Evolutionary conservation across 2,113 vertebrate genomes (phyloP).

Genomic region (Conger conger): DNA sequence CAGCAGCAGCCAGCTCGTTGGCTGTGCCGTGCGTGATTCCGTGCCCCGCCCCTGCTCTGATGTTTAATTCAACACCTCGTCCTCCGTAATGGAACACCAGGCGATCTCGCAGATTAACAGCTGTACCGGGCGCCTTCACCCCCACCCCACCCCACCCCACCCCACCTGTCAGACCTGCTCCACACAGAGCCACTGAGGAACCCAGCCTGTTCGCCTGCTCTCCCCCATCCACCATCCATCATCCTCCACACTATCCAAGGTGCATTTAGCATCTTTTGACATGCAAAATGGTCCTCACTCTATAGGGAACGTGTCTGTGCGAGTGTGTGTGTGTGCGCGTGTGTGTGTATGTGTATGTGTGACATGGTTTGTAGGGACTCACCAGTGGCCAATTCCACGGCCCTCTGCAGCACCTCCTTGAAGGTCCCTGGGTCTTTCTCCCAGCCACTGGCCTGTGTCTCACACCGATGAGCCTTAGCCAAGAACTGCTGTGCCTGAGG

Average conservation of each 20-base stretch:
- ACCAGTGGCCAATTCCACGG: slow-evolving; percentile 81
- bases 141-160: neutral
- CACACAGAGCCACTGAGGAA: slow-evolving; percentile 24
- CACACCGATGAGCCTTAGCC: slow-evolving; percentile 88
- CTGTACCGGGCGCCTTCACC: slow-evolving; percentile 4
- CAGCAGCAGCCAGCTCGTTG: neutral
- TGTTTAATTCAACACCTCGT: slow-evolving; percentile 40
- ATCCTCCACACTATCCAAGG: slow-evolving; percentile 18
- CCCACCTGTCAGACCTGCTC: neutral
- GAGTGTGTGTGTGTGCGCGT: too few relatives aligned
- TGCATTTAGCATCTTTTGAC: neutral
- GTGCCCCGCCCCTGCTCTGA: neutral
- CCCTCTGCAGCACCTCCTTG: slow-evolving; percentile 79
- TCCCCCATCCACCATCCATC: slow-evolving; percentile 35
- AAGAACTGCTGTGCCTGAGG: slow-evolving; percentile 87
- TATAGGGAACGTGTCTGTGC: neutral
- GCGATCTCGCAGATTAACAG: slow-evolving; percentile 25
- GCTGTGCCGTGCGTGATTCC: slow-evolving; percentile 25
- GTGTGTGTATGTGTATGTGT: neutral
- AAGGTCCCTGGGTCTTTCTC: slow-evolving; percentile 82
- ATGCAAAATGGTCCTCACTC: neutral
- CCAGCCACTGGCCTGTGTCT: slow-evolving; percentile 82
- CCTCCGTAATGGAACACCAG: slow-evolving; percentile 26
- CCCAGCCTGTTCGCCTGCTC: slow-evolving; percentile 32
- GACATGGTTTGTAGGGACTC: slow-evolving; percentile 38